Base-by-base conservation (phyloP, 92 coral and sea anemone genomes). In the Paragorgia papillata region DNA sequence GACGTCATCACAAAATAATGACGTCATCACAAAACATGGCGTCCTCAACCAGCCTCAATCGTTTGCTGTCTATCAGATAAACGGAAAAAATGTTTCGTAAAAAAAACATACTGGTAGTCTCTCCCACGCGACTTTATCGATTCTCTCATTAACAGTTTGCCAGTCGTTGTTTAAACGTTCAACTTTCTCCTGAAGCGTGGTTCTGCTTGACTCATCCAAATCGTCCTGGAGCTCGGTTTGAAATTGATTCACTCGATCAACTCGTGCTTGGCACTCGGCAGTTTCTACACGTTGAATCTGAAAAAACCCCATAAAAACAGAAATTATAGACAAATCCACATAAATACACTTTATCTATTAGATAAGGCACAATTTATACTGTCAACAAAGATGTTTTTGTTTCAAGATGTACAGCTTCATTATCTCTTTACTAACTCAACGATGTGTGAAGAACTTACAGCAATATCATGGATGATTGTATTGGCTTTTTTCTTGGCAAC, bases 81-180 rank as follows among this genome's bases (percentile, higher is more conserved):
- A 2, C 53, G 15, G 2, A n/a, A 7, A 2, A 46, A 46, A 46
- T 6, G 53, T 6, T 6, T 15, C n/a, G n/a, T 46, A 46, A 15
- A 46, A 46, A 46, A 7, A 2, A 50, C 61, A 14, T 30, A 69
- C 78, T 20, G 62, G 63, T 53, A 71, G 30, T 71, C 54, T 71
- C 78, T 30, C 12, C 78, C 78, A 71, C 19, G 62, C 78, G 9
- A 71, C 78, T 53, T 71, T 71, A 51, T 71, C 64, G 15, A 71
- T 21, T 33, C 31, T 27, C 7, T 24, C 17, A 33, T 71, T 71
- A 30, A 51, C 33, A 28, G 53, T 55, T 31, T 53, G 22, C 78
- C 78, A 71, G 31, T 71, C 57, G 0, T 57, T 35, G 21, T 53
- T 71, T 2, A 71, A 51, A 24, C 41, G 22, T 33, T 71, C 78